Evolutionary conservation across 1,140 invertebrate genomes (phyloP).

Genomic region (Zaprionus africanus): DNA sequence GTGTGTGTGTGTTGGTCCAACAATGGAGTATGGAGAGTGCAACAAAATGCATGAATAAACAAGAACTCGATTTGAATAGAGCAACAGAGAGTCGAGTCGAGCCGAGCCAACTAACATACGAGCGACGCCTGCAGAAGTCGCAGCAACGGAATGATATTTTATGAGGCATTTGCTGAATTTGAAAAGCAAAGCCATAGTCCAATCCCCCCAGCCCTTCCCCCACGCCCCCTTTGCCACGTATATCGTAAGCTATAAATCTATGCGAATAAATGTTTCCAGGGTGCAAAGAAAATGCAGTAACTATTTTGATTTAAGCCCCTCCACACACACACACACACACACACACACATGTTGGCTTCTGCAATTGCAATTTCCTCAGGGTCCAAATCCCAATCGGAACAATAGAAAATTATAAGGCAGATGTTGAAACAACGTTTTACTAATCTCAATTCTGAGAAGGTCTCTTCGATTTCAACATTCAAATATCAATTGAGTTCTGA

Average conservation of each 20-base stretch:
- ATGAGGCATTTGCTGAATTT: conserved; percentile 36
- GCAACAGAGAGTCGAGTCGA: conserved; percentile 44
- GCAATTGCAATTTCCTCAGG: not conserved
- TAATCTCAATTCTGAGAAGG: not conserved
- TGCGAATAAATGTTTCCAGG: not conserved
- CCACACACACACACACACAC: too few species aligned
- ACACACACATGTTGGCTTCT: not conserved
- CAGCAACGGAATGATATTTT: conserved; percentile 32
- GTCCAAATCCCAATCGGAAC: not conserved
- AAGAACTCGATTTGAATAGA: conserved; percentile 80
- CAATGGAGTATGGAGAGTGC: conserved; percentile 71
- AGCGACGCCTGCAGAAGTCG: conserved; percentile 19
- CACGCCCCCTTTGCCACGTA: too few species aligned
- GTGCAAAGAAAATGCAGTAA: conserved; percentile 10
- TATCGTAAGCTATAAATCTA: conserved; percentile 11
- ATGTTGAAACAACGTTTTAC: not conserved
- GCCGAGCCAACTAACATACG: not conserved
- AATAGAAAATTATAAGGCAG: not conserved
- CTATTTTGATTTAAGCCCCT: conserved; percentile 5
- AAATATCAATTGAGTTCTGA: too few species aligned
- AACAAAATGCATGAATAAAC: conserved; percentile 82
- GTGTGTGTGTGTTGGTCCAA: conserved; percentile 47
- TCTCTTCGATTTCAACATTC: too few species aligned
- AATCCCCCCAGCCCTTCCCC: not conserved
- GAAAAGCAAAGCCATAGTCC: conserved; percentile 14